Percentiles rank a stretch among this genome's conserved stretches.
Conservation (phyloP, 2,888 invertebrate genomes). For the Keiferia lycopersicella region DNA sequence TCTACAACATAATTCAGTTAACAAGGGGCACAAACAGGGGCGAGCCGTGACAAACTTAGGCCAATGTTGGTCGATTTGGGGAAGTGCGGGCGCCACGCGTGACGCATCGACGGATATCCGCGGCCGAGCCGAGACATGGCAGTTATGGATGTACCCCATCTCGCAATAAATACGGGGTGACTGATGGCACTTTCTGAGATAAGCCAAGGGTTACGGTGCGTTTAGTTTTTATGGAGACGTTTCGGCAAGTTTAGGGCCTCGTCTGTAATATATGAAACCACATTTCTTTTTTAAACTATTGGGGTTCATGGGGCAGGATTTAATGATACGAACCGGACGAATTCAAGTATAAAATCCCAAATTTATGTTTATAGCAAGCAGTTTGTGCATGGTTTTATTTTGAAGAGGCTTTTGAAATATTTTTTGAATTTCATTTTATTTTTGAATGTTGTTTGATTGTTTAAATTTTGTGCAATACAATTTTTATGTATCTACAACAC, state of each 20-base stretch:
- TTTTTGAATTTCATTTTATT: no score
- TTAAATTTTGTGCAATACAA: no score
- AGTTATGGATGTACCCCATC: constrained; percentile 68
- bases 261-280: not conserved
- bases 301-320: not conserved
- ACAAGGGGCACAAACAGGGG: constrained; percentile 58
- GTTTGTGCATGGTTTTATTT: not conserved
- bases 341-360: not conserved
- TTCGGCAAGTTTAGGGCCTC: not conserved
- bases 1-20: constrained; percentile 63
- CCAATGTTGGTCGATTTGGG: constrained; percentile 4
- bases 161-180: constrained; percentile 46
- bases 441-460: no score
- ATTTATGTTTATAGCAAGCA: no score
- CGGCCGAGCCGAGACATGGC: constrained; percentile 57
- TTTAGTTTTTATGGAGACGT: constrained; percentile 4
- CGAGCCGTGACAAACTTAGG: constrained; percentile 30
- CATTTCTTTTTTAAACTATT: not conserved
- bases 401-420: no score
- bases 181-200: constrained; percentile 23
- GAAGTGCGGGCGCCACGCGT: constrained; percentile 38
- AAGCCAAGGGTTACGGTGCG: constrained; percentile 7
- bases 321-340: constrained; percentile 1
- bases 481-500: no score
- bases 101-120: constrained; percentile 72